phyloP scores from a whole-genome alignment of 1,140 invertebrate species.

The Mercenaria mercenaria region DNA sequence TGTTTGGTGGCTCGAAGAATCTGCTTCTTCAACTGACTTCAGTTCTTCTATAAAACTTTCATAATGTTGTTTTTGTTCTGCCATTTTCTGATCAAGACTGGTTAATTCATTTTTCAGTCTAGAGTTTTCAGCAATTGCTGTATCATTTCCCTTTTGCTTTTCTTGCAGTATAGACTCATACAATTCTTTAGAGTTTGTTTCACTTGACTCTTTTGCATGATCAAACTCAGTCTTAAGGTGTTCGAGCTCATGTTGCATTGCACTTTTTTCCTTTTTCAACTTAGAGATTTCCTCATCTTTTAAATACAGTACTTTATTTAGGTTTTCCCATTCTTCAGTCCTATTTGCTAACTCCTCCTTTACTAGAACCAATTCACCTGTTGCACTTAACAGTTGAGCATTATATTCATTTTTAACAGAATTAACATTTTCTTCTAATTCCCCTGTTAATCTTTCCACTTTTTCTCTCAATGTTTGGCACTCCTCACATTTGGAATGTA shows the following conservation, averaged over 20 bases:
- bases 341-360: constrained; percentile 53
- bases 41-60: constrained; percentile 77
- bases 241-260: constrained; percentile 25
- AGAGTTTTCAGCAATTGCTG: background rate
- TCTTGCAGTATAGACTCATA: background rate
- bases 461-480: constrained; percentile 24
- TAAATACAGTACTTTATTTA: background rate
- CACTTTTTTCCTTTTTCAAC: constrained; percentile 1
- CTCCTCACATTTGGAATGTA: constrained; percentile 62
- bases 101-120: constrained; percentile 65
- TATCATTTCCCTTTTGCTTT: constrained; percentile 26
- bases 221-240: constrained; percentile 26
- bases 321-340: constrained; percentile 35
- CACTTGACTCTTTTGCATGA: background rate
- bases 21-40: constrained; percentile 66
- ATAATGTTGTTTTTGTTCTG: constrained; percentile 73
- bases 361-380: constrained; percentile 53
- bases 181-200: background rate
- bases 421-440: background rate
- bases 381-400: constrained; percentile 50
- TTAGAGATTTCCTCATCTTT: constrained; percentile 50
- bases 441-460: background rate
- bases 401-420: constrained; percentile 26
- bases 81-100: constrained; percentile 50
- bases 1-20: constrained; percentile 57